A percentile compares a stretch with the other conserved stretches of the same genome.
Evolutionary conservation across 2,888 invertebrate genomes (phyloP).

Genomic region (Thera obeliscata): DNA sequence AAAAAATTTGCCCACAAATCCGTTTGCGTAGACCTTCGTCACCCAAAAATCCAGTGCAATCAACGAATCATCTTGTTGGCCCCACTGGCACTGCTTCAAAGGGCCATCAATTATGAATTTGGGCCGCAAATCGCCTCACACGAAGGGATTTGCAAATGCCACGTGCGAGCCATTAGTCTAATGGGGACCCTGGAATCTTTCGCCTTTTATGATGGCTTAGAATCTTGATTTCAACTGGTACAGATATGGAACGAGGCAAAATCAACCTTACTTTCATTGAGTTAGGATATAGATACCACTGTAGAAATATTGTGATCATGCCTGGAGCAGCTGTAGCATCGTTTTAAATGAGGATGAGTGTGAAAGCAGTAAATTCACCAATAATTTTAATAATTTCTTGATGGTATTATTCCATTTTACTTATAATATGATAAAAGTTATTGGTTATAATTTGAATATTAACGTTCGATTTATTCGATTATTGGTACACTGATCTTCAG

Average conservation of each 20-base stretch:
- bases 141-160: constrained; percentile 78
- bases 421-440: too few species aligned
- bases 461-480: too few species aligned
- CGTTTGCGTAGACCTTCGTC: constrained; percentile 27
- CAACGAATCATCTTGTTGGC: constrained; percentile 73
- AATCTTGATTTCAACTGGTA: constrained; percentile 32
- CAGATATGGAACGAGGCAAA: constrained; percentile 6
- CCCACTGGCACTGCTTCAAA: constrained; percentile 68
- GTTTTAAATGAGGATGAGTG: not conserved
- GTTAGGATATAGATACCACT: not conserved
- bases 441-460: too few species aligned
- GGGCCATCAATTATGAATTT: constrained; percentile 81
- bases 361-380: not conserved
- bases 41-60: constrained; percentile 67
- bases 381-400: not conserved
- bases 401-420: not conserved
- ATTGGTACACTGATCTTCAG: too few species aligned
- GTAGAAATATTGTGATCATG: not conserved
- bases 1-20: constrained; percentile 20
- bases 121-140: constrained; percentile 79
- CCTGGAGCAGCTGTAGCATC: constrained; percentile 1
- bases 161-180: constrained; percentile 81
- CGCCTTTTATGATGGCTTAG: constrained; percentile 44
- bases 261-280: constrained; percentile 2
- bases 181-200: constrained; percentile 75